Conservation (phyloP, 2,888 invertebrate genomes). For the Drosophila barbarae region DNA sequence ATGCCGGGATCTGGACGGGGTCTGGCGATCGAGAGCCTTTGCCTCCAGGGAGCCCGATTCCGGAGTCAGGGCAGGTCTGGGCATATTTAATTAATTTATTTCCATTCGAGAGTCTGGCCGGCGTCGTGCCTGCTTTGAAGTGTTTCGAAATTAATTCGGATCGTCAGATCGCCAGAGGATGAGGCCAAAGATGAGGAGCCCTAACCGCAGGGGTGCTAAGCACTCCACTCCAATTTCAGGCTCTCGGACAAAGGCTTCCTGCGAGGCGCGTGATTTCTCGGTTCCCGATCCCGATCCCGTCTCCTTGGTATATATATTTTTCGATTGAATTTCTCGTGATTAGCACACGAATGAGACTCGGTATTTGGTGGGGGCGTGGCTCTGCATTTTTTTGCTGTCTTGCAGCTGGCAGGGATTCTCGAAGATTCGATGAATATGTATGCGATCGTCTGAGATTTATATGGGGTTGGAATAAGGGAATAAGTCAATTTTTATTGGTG, state of each 20-base stretch:
- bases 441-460: slow-evolving; percentile 25
- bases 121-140: slow-evolving; percentile 65
- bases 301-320: slow-evolving; percentile 43
- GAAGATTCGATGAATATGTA: slow-evolving; percentile 38
- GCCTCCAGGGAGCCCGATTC: slow-evolving; percentile 57
- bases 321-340: slow-evolving; percentile 70
- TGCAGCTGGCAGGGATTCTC: slow-evolving; percentile 55
- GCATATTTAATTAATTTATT: slow-evolving; percentile 75
- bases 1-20: slow-evolving; percentile 43
- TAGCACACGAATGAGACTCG: slow-evolving; percentile 66
- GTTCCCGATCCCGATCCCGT: slow-evolving; percentile 6
- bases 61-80: slow-evolving; percentile 31
- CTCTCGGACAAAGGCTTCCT: slow-evolving; percentile 47
- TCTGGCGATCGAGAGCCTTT: slow-evolving; percentile 18
- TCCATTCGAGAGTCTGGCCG: slow-evolving; percentile 58
- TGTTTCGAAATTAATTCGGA: slow-evolving; percentile 76
- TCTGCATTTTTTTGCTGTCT: slow-evolving; percentile 28
- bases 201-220: slow-evolving; percentile 62
- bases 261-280: slow-evolving; percentile 62
- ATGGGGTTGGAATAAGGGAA: neutral
- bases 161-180: slow-evolving; percentile 57
- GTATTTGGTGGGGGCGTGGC: slow-evolving; percentile 57
- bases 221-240: slow-evolving; percentile 48
- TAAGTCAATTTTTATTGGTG: slow-evolving; percentile 15
- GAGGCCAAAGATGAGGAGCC: slow-evolving; percentile 34